Evolutionary conservation across 1,140 invertebrate genomes (phyloP).

Genomic region (Euwallacea similis): DNA sequence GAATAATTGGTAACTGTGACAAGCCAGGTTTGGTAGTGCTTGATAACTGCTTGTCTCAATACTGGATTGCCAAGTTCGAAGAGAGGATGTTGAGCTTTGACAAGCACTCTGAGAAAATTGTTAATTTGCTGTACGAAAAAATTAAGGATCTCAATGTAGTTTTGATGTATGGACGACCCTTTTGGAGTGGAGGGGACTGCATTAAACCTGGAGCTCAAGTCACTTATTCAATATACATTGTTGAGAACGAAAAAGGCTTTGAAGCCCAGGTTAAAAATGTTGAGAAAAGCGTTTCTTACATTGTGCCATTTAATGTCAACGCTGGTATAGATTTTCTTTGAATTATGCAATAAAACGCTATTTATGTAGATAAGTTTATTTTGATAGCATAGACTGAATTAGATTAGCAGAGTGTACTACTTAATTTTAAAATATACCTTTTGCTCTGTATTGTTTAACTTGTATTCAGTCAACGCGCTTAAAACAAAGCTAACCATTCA

Average conservation of each 20-base stretch:
- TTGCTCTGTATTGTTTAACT: too few relatives aligned
- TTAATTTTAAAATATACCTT: too few relatives aligned
- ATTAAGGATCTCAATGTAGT: conserved; percentile 35
- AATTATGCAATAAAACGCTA: too few relatives aligned
- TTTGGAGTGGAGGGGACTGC: neutral
- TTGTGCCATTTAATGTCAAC: neutral
- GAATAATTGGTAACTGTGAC: conserved; percentile 29
- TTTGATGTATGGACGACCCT: conserved; percentile 27
- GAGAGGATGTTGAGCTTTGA: conserved; percentile 30
- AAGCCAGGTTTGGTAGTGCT: conserved; percentile 31
- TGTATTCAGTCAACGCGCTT: too few relatives aligned
- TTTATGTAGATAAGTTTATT: too few relatives aligned
- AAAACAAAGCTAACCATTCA: too few relatives aligned
- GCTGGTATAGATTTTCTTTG: conserved; percentile 1
- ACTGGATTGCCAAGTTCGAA: conserved; percentile 29
- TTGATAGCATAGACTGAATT: too few relatives aligned
- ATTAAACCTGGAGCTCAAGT: neutral
- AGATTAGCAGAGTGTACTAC: too few relatives aligned
- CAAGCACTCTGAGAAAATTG: conserved; percentile 23
- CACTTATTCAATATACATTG: neutral
- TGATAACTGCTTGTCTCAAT: conserved; percentile 32
- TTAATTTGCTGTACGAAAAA: conserved; percentile 24
- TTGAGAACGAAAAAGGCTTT: neutral
- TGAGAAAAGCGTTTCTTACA: neutral
- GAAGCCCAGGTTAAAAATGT: neutral